Conservation (phyloP, 2,797 vertebrate genomes). For the Ptychobarbus kaznakovi region DNA sequence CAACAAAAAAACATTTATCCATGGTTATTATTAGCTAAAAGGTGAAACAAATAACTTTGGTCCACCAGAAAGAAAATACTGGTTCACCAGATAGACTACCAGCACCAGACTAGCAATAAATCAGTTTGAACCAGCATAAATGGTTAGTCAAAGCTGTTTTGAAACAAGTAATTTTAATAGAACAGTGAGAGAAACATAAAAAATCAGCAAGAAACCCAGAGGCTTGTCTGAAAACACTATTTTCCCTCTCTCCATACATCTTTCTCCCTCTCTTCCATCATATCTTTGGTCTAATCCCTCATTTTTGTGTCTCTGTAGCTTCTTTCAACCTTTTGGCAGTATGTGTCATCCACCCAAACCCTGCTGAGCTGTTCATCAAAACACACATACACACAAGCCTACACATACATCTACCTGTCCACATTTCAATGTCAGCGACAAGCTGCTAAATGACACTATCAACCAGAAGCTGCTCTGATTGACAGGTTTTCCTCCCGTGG, state of each 20-base stretch:
- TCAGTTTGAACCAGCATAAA: background rate
- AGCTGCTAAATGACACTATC: constrained; percentile 49
- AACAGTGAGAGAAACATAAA: background rate
- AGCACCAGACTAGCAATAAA: background rate
- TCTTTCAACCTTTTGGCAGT: constrained; percentile 21
- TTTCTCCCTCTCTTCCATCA: background rate
- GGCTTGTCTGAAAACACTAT: background rate
- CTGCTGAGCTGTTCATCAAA: constrained; percentile 33
- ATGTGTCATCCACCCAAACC: constrained; percentile 36
- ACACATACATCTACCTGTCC: constrained; percentile 14
- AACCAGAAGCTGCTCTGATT: constrained; percentile 35
- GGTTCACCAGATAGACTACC: background rate
- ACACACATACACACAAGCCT: constrained; percentile 29
- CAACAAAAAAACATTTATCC: background rate
- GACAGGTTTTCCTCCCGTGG: constrained; percentile 50
- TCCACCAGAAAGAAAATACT: background rate
- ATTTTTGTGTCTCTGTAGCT: constrained; percentile 10
- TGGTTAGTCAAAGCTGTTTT: background rate
- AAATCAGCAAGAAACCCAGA: background rate
- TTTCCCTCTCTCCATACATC: background rate
- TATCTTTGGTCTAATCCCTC: constrained; percentile 17
- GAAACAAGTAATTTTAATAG: background rate
- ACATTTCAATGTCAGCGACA: constrained; percentile 42
- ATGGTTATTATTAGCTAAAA: background rate
- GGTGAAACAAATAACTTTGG: background rate